phyloP scores from a whole-genome alignment of 1,140 invertebrate genomes.

The Pseudomyrmex gracilis region DNA sequence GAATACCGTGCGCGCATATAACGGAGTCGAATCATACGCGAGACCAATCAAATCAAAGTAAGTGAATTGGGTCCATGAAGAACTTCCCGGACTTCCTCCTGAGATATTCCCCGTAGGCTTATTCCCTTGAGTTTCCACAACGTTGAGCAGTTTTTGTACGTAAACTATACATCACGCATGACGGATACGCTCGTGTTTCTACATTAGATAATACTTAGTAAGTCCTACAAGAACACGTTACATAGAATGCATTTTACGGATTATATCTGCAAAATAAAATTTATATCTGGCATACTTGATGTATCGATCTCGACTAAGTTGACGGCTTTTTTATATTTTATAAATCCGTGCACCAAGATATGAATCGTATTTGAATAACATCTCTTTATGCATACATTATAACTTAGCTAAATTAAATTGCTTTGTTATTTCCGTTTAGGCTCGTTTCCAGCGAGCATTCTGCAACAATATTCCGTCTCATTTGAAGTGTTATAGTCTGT shows the following conservation, averaged over 20 bases:
- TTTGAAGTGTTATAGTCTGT: constrained; percentile 45
- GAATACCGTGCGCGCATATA: constrained; percentile 34
- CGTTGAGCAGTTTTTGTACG: constrained; percentile 46
- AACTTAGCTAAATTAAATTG: constrained; percentile 12
- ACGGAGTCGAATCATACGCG: constrained; percentile 75
- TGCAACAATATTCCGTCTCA: constrained; percentile 40
- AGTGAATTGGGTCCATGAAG: constrained; percentile 81
- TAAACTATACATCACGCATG: constrained; percentile 49
- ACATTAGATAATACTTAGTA: constrained; percentile 33
- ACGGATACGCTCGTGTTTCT: constrained; percentile 8
- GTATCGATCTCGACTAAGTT: background rate
- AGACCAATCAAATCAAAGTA: constrained; percentile 85
- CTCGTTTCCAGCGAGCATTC: background rate
- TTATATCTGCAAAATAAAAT: too few species aligned
- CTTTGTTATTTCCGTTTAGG: background rate
- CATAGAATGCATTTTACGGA: too few species aligned
- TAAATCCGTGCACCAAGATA: background rate
- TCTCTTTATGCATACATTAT: background rate
- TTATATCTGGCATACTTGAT: too few species aligned
- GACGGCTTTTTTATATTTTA: background rate
- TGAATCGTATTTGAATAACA: too few species aligned
- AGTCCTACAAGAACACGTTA: background rate
- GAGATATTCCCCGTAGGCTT: constrained; percentile 65
- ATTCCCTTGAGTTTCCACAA: constrained; percentile 42
- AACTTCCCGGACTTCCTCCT: constrained; percentile 54